These are phyloP conservation scores for Euura saliciscinereae DNA, from an alignment of 1,140 invertebrate species.

Conservation along the genomic window DNA sequence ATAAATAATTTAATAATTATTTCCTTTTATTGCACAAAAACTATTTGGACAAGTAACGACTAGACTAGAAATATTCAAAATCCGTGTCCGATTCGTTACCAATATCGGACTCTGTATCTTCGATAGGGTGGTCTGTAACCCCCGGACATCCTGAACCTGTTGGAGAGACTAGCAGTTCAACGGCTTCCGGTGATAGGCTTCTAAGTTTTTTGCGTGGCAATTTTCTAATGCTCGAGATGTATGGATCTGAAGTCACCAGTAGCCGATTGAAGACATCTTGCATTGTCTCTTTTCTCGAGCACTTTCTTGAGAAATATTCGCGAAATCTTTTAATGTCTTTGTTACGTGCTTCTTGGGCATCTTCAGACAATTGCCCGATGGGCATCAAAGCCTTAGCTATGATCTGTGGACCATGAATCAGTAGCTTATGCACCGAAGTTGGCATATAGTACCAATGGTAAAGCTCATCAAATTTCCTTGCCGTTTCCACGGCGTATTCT, in stretches of 20 bases:
- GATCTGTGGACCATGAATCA: conserved; percentile 38
- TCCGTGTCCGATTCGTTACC: too few species aligned
- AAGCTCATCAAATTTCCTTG: conserved; percentile 11
- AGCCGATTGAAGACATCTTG: conserved; percentile 39
- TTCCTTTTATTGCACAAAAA: too few species aligned
- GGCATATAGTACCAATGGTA: conserved; percentile 29
- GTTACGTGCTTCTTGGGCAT: conserved; percentile 44
- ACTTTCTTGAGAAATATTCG: conserved; percentile 35
- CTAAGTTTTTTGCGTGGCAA: too few species aligned
- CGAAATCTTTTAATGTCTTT: conserved; percentile 39
- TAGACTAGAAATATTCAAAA: too few species aligned
- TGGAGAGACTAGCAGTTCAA: too few species aligned
- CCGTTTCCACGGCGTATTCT: conserved; percentile 4
- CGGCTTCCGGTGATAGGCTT: too few species aligned
- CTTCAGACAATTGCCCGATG: conserved; percentile 44
- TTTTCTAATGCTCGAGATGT: not conserved
- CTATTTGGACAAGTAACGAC: too few species aligned
- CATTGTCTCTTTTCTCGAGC: conserved; percentile 32
- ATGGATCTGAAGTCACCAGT: conserved; percentile 34
- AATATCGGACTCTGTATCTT: too few species aligned
- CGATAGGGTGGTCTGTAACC: too few species aligned
- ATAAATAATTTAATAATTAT: too few species aligned
- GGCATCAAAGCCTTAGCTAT: conserved; percentile 34
- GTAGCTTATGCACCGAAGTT: conserved; percentile 27
- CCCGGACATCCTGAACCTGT: too few species aligned